Evolutionary conservation across 2,888 invertebrate genomes (phyloP), one percentile per base, ranked within the genome.

Genomic region (Acanthosepion pharaonis): DNA sequence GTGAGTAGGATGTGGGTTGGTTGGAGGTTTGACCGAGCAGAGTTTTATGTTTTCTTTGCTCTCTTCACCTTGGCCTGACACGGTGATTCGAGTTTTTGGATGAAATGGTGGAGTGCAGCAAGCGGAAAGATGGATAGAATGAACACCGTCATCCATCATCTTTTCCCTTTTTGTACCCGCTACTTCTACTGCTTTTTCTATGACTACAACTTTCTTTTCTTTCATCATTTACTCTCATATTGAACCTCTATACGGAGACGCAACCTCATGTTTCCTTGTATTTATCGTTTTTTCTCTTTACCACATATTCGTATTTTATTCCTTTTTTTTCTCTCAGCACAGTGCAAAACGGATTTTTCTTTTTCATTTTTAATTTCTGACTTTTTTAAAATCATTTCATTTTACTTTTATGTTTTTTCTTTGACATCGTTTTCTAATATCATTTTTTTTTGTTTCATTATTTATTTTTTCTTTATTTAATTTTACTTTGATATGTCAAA

Each of bases 41-140:
- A 78, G 78, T 78, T 78, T 78, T 78, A 78, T 78, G 78, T 78
- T 78, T 78, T 78, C 78, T 78, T 78, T 78, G 78, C 78, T n/a
- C 78, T 78, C 78, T 78, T 78, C 78, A 78, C 78, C 78, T 78
- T 78, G n/a, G 78, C n/a, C 78, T 78, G 78, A 78, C 78, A 23
- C 78, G 78, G n/a, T 78, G 78, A n/a, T n/a, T 78, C 78, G 78
- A 78, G 78, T 78, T 78, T n/a, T 78, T n/a, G 78, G 78, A 78
- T 78, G n/a, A 78, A 78, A 78, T 78, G 78, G n/a, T 78, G 78
- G n/a, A 78, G 78, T n/a, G 78, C 78, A 78, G n/a, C 78, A 78
- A 78, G 78, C 78, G 78, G 78, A 78, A 78, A 78, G 78, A 78
- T 78, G 78, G 78, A 78, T 78, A 78, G 78, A 78, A 78, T 78